phyloP scores from a whole-genome alignment of 1,140 invertebrate species.

The Homalodisca vitripennis region DNA sequence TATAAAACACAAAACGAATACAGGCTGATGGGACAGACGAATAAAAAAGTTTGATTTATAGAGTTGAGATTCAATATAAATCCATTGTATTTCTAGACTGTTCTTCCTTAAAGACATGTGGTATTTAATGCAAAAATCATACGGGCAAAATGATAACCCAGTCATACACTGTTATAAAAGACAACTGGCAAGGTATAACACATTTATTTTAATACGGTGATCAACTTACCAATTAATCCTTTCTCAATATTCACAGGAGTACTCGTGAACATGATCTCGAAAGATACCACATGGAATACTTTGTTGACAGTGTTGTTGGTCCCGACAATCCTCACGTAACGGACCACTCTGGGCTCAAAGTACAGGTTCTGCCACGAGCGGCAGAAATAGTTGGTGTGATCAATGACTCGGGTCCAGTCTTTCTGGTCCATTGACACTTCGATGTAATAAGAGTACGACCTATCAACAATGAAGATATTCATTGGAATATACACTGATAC shows the following conservation, averaged over 20 bases:
- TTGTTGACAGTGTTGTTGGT: constrained; percentile 96
- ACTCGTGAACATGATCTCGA: constrained; percentile 85
- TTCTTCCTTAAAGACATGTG: too few relatives aligned
- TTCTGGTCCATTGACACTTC: constrained; percentile 96
- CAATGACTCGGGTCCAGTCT: constrained; percentile 91
- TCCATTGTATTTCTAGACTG: too few relatives aligned
- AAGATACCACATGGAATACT: constrained; percentile 90
- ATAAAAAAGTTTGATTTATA: too few relatives aligned
- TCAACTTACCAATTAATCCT: constrained; percentile 58
- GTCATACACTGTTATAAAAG: constrained; percentile 8
- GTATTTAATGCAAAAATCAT: neutral
- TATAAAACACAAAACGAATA: too few relatives aligned
- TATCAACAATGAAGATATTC: too few relatives aligned
- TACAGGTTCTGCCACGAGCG: constrained; percentile 96
- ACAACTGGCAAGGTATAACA: neutral
- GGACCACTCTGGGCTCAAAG: constrained; percentile 85
- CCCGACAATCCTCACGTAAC: constrained; percentile 87
- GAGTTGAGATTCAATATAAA: too few relatives aligned
- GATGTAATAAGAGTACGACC: constrained; percentile 95
- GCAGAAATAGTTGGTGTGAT: constrained; percentile 89
- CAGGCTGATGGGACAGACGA: too few relatives aligned
- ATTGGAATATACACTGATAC: too few relatives aligned
- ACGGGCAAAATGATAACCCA: neutral
- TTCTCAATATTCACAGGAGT: constrained; percentile 71
- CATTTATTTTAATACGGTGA: neutral